Percentiles rank a stretch among this genome's conserved stretches.
phyloP scores from a whole-genome alignment of 2,113 vertebrate species.

The Haliaeetus leucogaster region DNA sequence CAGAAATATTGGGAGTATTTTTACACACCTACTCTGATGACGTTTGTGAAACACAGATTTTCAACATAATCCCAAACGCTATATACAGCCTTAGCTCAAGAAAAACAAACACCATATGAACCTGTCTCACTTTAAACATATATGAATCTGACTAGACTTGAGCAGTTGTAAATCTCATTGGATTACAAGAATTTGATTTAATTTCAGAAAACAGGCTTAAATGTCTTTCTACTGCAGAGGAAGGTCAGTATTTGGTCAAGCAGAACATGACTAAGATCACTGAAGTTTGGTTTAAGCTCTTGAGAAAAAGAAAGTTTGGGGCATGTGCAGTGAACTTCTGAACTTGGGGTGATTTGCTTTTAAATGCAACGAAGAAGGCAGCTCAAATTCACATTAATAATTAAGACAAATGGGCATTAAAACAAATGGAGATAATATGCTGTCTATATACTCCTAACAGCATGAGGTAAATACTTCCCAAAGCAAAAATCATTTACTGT shows the following conservation, averaged over 20 bases:
- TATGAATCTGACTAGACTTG: constrained; percentile 22
- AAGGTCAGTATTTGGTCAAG: constrained; percentile 68
- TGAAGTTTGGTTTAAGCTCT: constrained; percentile 47
- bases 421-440: constrained; percentile 74
- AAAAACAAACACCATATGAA: constrained; percentile 19
- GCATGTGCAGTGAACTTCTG: constrained; percentile 72
- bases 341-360: constrained; percentile 55
- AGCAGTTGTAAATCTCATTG: constrained; percentile 36
- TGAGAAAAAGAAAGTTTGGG: constrained; percentile 28
- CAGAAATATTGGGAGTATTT: background rate
- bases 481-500: constrained; percentile 13
- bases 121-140: constrained; percentile 20
- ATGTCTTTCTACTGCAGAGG: constrained; percentile 49
- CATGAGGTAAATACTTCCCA: constrained; percentile 41
- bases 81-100: background rate
- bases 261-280: constrained; percentile 52
- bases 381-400: constrained; percentile 64
- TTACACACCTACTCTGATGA: background rate
- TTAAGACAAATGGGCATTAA: constrained; percentile 69
- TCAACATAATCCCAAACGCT: background rate
- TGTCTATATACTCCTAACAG: constrained; percentile 50
- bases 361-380: background rate
- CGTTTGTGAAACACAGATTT: background rate
- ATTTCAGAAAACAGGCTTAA: constrained; percentile 64
- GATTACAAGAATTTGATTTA: constrained; percentile 59